Percentiles rank a stretch among this genome's conserved stretches.
Conservation (phyloP, 2,888 invertebrate species). For the Vanessa cardui region DNA sequence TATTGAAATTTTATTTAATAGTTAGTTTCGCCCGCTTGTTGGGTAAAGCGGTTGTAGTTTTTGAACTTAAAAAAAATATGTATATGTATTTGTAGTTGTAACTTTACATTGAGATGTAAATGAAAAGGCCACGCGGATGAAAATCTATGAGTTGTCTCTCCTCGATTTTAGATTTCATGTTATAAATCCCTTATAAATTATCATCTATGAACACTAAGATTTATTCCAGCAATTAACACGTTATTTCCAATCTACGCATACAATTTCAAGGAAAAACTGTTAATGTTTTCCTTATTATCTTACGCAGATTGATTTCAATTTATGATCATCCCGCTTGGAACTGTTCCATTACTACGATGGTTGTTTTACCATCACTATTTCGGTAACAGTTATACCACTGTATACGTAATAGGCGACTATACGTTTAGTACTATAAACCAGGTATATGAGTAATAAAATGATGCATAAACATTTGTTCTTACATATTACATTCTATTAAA, state of each 20-base stretch:
- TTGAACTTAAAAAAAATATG: too few species aligned
- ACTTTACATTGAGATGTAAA: too few species aligned
- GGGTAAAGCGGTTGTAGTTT: too few species aligned
- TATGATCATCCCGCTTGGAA: constrained; percentile 14
- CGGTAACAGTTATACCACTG: neutral
- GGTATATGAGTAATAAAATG: neutral
- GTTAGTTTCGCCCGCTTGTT: too few species aligned
- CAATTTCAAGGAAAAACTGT: constrained; percentile 7
- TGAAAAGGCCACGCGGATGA: too few species aligned
- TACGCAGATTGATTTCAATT: constrained; percentile 4
- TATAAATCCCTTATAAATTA: too few species aligned
- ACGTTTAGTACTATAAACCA: too few species aligned
- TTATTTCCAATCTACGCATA: neutral
- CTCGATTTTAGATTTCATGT: too few species aligned
- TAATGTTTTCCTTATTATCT: constrained; percentile 15
- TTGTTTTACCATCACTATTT: constrained; percentile 5
- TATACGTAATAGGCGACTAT: neutral
- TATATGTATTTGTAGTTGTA: too few species aligned
- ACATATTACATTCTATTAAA: too few species aligned
- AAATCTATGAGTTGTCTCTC: too few species aligned
- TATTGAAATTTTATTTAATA: too few species aligned
- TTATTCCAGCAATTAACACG: neutral
- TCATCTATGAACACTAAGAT: neutral
- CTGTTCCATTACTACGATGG: neutral
- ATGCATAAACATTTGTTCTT: neutral